Evolutionary conservation across 2,797 vertebrate genomes (phyloP), one percentile per base, ranked within the genome.

Genomic region (Pantherophis alleghaniensis): DNA sequence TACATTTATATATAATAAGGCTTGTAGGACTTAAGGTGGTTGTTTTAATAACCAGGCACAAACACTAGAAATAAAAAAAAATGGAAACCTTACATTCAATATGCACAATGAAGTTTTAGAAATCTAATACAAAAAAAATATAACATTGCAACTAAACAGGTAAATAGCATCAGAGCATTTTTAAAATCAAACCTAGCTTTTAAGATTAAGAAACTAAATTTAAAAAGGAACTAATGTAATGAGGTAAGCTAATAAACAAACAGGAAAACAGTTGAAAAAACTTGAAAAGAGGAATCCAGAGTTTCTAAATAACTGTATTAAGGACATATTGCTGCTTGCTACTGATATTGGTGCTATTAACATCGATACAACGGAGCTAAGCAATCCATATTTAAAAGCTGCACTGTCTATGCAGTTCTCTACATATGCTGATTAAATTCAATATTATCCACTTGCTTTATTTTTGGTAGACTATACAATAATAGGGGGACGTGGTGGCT

Each of bases 281-380:
- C 94, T 95, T 95, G 11, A 94, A 96, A 95, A 96, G 94, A 61
- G 32, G 59, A 93, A 91, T 63, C 95, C 94, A 95, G 94, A 96
- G 42, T n/a, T 57, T 91, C 92, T 93, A 92, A 92, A 91, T 88
- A 92, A 88, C 90, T 94, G 47, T 86, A 86, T 7, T 22, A 66
- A 90, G 4, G 66, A 91, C 47, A 18, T 69, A 7, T 32, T 94
- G 91, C 94, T 87, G 91, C n/a, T 94, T 63, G 51, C 87, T 87
- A 95, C 69, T 28, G 90, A 0, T 0, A 89, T 42, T 90, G 53
- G 1, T 69, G 55, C n/a, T 91, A 16, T 11, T 91, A 89, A 94
- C 59, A 56, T 53, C 32, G 14, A 69, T 69, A 32, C n/a, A 32
- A 32, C 1, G 14, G 5, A 69, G n/a, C 6, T 18, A 66, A n/a